phyloP scores from a whole-genome alignment of 2,113 vertebrate genomes.

The Podarcis cretensis region DNA sequence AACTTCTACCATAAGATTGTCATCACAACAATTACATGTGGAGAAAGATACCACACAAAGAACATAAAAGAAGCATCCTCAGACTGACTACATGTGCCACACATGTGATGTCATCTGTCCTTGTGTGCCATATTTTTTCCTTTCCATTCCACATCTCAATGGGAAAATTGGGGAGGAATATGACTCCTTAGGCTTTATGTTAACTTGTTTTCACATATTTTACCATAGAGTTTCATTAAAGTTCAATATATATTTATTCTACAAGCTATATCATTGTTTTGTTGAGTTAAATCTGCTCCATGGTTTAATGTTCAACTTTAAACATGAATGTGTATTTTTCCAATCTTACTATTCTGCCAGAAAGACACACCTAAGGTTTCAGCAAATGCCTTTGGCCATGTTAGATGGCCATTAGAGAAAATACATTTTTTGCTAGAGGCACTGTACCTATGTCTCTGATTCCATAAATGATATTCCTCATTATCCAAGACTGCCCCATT shows the following conservation, averaged over 20 bases:
- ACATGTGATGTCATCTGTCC: neutral
- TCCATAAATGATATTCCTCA: no score
- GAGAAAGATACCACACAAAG: neutral
- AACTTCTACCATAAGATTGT: neutral
- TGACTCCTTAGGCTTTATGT: no score
- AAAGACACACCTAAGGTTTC: no score
- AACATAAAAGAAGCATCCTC: neutral
- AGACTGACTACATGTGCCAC: neutral
- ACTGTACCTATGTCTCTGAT: no score
- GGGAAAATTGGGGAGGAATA: no score
- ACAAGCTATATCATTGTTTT: neutral
- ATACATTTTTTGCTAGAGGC: no score
- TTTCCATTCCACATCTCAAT: no score
- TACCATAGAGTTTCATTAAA: neutral
- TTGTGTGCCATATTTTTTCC: neutral
- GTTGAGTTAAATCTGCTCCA: neutral
- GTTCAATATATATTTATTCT: neutral
- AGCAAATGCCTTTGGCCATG: no score
- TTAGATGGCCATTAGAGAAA: no score
- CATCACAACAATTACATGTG: neutral
- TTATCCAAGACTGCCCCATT: no score
- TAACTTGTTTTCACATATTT: no score
- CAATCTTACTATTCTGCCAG: no score
- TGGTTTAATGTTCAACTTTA: neutral
- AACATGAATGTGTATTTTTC: neutral